Base-by-base conservation (phyloP, 23 tunicate genomes). In the Clavelina lepadiformis region DNA sequence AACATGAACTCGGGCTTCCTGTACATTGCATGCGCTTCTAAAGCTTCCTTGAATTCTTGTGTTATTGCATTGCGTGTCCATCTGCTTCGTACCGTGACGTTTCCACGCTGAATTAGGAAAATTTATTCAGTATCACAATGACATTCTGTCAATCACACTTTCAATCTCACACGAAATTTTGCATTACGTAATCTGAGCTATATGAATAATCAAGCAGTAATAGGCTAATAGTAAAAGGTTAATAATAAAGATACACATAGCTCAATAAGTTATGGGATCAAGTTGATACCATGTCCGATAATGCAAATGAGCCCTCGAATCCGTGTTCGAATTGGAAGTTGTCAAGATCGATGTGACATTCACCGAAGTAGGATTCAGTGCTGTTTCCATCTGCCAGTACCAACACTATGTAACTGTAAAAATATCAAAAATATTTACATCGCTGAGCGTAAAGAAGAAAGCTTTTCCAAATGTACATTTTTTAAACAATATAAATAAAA, bases 271-370 rank as follows among this genome's bases (percentile, higher is more conserved):
- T 11, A 44, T 44, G 15, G 49, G 49, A 44, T 11, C 49, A 32
- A 23, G 20, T 15, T 2, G 68, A 38, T 6, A 84, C 93, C 93
- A 84, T 75, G 63, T 84, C 93, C 5, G 78, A 69, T 20, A 84
- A 67, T 2, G 47, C 49, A 51, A 84, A 84, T 5, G 49, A 22
- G 19, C 93, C 93, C 35, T 75, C 71, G 47, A 65, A 75, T 7
- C 93, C 93, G n/a, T 23, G 56, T 35, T 64, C 76, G 15, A 59
- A 27, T 21, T 84, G 70, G 46, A 86, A 70, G 38, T 70, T 72
- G 25, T 86, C 85, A 35, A 86, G 71, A 47, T 78, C 80, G 33
- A 86, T 72, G 75, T 86, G 94, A 38, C 85, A 63, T 72, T 86
- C 94, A 33, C 94, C 94, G 38, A 86, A 58, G 37, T 86, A 86